These are phyloP conservation scores for Stegostoma tigrinum DNA, from an alignment of 2,113 vertebrate species.

Conservation along the genomic window DNA sequence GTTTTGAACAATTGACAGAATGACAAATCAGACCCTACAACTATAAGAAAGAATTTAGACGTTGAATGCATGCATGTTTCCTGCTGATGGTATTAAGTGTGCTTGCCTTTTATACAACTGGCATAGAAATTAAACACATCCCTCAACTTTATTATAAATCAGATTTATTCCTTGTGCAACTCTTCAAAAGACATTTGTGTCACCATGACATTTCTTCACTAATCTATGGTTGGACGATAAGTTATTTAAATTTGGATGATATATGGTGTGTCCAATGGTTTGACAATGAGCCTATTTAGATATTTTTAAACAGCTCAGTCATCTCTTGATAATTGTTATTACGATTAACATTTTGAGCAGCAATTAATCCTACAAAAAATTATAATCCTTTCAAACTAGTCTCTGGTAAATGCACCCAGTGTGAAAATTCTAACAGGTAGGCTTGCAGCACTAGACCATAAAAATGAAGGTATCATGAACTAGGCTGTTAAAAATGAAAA, in stretches of 20 bases:
- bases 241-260: conserved; percentile 17
- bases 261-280: neutral
- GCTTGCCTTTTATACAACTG: conserved; percentile 41
- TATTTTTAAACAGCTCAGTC: conserved; percentile 8
- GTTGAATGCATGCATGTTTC: conserved; percentile 45
- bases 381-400: neutral
- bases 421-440: neutral
- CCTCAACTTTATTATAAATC: neutral
- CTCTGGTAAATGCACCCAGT: neutral
- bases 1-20: conserved; percentile 43
- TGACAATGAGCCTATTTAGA: neutral
- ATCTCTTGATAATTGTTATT: neutral
- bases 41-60: conserved; percentile 45
- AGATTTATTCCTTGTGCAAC: neutral
- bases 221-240: conserved; percentile 38
- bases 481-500: neutral
- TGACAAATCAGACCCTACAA: conserved; percentile 43
- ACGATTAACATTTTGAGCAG: neutral
- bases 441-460: neutral
- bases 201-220: conserved; percentile 23
- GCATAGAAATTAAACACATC: conserved; percentile 26
- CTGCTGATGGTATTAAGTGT: conserved; percentile 36
- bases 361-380: neutral
- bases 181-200: neutral
- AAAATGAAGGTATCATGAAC: neutral